Evolutionary conservation across 1,140 invertebrate species (phyloP).

Genomic region (Portunus trituberculatus): DNA sequence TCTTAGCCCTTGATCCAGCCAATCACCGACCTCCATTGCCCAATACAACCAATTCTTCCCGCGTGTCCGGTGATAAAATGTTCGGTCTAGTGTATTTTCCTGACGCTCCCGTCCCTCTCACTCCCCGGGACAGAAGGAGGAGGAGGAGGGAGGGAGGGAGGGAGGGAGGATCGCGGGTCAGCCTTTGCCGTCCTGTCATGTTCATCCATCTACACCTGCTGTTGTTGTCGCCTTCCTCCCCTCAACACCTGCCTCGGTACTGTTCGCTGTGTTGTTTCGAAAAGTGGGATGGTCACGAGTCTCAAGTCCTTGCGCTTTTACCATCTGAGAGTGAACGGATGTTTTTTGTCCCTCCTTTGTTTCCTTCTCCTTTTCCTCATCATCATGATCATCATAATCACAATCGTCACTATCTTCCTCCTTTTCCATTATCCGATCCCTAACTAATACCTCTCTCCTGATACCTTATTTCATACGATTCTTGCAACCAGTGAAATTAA

Average conservation of each 20-base stretch:
- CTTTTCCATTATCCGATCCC: background rate
- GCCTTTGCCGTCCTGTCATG: background rate
- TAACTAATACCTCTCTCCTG: background rate
- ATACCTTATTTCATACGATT: background rate
- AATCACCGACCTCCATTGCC: slow-evolving; percentile 41
- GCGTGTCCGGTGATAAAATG: background rate
- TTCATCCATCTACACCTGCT: background rate
- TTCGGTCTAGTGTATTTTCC: slow-evolving; percentile 1
- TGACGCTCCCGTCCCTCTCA: background rate
- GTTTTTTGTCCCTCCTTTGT: background rate
- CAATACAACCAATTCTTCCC: slow-evolving; percentile 22
- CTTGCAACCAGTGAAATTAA: too few species aligned
- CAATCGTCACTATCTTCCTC: too few species aligned
- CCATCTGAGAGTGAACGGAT: background rate
- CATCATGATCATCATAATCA: background rate
- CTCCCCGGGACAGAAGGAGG: background rate
- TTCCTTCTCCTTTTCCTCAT: background rate
- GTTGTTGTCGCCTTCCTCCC: too few species aligned
- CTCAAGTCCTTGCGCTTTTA: background rate
- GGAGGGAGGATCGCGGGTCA: background rate
- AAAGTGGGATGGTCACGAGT: background rate
- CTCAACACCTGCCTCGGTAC: too few species aligned
- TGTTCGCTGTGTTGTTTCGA: background rate
- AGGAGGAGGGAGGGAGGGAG: too few species aligned
- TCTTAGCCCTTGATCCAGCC: slow-evolving; percentile 25